Evolutionary conservation across 2,888 invertebrate genomes (phyloP), one percentile per base, ranked within the genome.

Genomic region (Portevinia maculata): DNA sequence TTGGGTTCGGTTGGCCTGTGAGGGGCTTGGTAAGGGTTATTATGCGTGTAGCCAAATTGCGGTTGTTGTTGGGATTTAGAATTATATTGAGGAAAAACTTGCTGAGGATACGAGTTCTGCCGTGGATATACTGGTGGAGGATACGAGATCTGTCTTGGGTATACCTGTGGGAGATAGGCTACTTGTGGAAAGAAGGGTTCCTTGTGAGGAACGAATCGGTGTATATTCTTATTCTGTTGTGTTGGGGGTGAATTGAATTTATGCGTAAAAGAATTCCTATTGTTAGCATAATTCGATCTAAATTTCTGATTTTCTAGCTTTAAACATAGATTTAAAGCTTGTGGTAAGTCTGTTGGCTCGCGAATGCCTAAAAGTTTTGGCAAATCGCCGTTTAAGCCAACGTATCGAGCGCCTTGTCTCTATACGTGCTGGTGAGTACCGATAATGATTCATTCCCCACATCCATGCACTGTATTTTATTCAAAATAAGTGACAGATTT

Each of bases 221-320:
- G 34, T 28, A n/a, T 11, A 2, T 39, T 2, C 17, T 3, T n/a
- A n/a, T n/a, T n/a, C n/a, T n/a, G 9, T 11, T 24, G 41, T 3
- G 9, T 41, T 41, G n/a, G n/a, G n/a, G n/a, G 13, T 19, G 28
- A 32, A 8, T 32, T 32, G 15, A 32, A 19, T 15, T 1, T 9
- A 17, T 32, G 15, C 1, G 19, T 6, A 32, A 30, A 13, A 4
- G 30, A 52, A 4, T 37, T 37, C 0, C 15, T 32, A 30, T 57
- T 57, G 11, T 60, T 13, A 1, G 62, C 62, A 3, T 53, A 39
- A 8, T 73, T 37, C 0, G 39, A 15, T 39, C 71, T 24, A 3
- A 52, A 62, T 6, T 30, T 62, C 37, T 50, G 34, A 8, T 70
- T 76, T 39, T 46, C 69, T 0, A 76, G 30, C 37, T 62, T 76